A percentile compares a stretch with the other conserved stretches of the same genome.
Evolutionary conservation across 1,140 invertebrate species (phyloP).

Genomic region (Potamilus streckersoni): DNA sequence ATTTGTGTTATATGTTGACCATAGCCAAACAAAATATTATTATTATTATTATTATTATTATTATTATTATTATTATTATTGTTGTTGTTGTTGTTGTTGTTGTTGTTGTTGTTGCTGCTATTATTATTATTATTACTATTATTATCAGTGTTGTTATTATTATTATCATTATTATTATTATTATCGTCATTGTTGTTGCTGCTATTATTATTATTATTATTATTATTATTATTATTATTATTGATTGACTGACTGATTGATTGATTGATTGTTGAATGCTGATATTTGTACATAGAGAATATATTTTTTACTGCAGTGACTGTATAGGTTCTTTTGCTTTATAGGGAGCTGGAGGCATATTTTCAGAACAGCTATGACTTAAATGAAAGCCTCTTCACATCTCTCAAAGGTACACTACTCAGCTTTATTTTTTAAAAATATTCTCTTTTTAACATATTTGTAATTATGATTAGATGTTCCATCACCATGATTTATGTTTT

Average conservation of each 20-base stretch:
- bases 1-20: background rate
- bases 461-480: no score
- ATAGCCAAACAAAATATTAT: background rate
- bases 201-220: background rate
- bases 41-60: background rate
- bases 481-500: no score
- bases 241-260: no score
- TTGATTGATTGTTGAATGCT: background rate
- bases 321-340: conserved; percentile 18
- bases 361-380: conserved; percentile 64
- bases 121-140: background rate
- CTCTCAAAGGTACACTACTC: conserved; percentile 53
- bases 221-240: background rate
- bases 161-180: background rate
- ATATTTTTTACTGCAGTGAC: background rate
- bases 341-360: conserved; percentile 57
- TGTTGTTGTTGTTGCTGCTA: no score
- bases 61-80: background rate
- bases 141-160: no score
- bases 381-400: conserved; percentile 61
- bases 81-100: no score
- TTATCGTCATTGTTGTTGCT: no score
- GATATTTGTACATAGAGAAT: background rate
- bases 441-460: no score
- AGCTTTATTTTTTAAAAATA: no score